Evolutionary conservation across 2,888 invertebrate genomes (phyloP), one percentile per base, ranked within the genome.

Genomic region (Phorcus lineatus): DNA sequence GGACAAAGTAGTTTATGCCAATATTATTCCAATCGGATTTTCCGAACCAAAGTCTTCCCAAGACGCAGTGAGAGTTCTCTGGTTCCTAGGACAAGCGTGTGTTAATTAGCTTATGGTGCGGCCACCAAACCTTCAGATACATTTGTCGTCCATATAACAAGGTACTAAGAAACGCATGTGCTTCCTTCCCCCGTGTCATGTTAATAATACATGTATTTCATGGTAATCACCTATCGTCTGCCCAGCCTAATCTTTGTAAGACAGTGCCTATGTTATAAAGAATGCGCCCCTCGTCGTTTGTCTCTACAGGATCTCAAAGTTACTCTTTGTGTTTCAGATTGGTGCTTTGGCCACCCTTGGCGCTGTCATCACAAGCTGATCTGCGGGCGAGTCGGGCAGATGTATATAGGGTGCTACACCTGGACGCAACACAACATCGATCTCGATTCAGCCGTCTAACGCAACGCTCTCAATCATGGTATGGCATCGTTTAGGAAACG

Each of bases 331-430:
- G 28, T 62, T 62, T 28, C 62, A 62, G 62, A 62, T 28, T 17
- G 22, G 24, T 22, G 62, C 62, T 62, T 24, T 28, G 28, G 24
- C 2, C 62, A 28, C 62, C 62, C 24, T 17, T 24, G 11, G 28
- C 28, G 62, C 62, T 62, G 62, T 62, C 62, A 62, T 28, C 62
- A 11, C 62, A 62, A 62, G 62, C 62, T 62, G 62, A 62, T 62
- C 62, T 17, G 22, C 62, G 17, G 28, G 62, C 62, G 62, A 62
- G 62, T 62, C 22, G 28, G 16, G 62, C 24, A 62, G 28, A 22
- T 62, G 62, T 6, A 62, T 11, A 24, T 28, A 7, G 62, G 28
- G 24, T 28, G 24, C 28, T 62, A 28, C 62, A 62, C 62, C 62
- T 62, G 62, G 62, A 62, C 62, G 16, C 28, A 11, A 28, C 62